Conservation (phyloP, 2,888 invertebrate species). For the Ametastegia equiseti region DNA sequence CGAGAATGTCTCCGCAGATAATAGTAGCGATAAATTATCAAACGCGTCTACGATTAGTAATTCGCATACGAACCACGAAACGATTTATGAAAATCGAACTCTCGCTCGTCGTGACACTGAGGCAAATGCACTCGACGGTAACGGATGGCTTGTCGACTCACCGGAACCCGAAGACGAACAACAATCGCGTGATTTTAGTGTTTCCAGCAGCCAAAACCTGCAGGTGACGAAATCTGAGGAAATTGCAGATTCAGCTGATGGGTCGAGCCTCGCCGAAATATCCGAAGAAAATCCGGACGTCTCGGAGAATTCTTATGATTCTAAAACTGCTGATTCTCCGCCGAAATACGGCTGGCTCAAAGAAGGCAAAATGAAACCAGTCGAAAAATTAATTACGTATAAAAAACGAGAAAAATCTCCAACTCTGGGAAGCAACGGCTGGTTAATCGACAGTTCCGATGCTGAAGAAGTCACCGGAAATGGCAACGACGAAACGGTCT, state of each 20-base stretch:
- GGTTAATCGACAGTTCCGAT: slow-evolving; percentile 37
- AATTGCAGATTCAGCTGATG: neutral
- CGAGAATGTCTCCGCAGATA: neutral
- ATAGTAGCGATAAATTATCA: slow-evolving; percentile 1
- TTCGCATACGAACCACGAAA: neutral
- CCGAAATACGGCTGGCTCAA: neutral
- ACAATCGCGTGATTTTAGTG: neutral
- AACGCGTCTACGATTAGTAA: slow-evolving; percentile 16
- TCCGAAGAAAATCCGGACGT: neutral
- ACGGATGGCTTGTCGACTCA: slow-evolving; percentile 69
- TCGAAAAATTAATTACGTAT: neutral
- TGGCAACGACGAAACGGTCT: neutral
- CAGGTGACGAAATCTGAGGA: neutral
- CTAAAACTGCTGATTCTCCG: neutral
- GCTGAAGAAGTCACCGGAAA: slow-evolving; percentile 12
- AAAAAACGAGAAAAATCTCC: slow-evolving; percentile 36
- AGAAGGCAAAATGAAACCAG: neutral
- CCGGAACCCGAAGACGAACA: slow-evolving; percentile 56
- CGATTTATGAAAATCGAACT: neutral
- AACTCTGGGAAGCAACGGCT: slow-evolving; percentile 15
- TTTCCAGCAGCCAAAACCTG: slow-evolving; percentile 8
- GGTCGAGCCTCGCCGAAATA: neutral
- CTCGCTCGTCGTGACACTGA: slow-evolving; percentile 50
- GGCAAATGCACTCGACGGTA: slow-evolving; percentile 71
- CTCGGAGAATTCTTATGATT: neutral